Percentiles rank a stretch among this genome's conserved stretches.
These are phyloP conservation scores for Drosophila sulfurigaster DNA, from an alignment of 1,140 invertebrate species.

Conservation along the genomic window DNA sequence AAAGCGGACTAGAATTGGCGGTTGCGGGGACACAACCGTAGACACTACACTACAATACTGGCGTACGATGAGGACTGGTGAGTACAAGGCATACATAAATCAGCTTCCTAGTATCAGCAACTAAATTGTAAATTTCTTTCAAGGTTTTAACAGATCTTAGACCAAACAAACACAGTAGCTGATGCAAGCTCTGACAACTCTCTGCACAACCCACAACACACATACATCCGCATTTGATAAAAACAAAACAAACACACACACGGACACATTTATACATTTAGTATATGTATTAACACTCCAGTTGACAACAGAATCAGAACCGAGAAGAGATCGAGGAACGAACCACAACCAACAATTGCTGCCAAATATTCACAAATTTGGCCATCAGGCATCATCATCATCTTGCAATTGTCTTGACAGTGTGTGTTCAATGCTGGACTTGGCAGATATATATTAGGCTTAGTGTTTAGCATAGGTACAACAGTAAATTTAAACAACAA, in stretches of 20 bases:
- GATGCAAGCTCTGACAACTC: conserved; percentile 48
- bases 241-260: conserved; percentile 35
- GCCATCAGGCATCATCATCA: conserved; percentile 16
- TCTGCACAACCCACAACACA: conserved; percentile 29
- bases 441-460: conserved; percentile 60
- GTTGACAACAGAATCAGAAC: conserved; percentile 51
- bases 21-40: conserved; percentile 39
- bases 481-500: conserved; percentile 51
- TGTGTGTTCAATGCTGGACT: conserved; percentile 51
- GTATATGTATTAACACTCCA: conserved; percentile 77
- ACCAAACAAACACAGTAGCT: conserved; percentile 50
- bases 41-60: conserved; percentile 63
- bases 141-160: conserved; percentile 62
- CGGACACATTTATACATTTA: conserved; percentile 62
- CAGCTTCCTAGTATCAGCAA: background rate
- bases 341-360: conserved; percentile 38
- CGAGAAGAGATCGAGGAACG: conserved; percentile 23
- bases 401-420: conserved; percentile 22
- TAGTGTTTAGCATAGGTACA: conserved; percentile 68
- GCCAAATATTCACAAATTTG: conserved; percentile 42
- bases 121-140: background rate
- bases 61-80: conserved; percentile 73
- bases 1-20: conserved; percentile 81
- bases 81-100: background rate
- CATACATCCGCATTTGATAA: conserved; percentile 39